Conservation (phyloP, 2,797 vertebrate species). For the Gephyroberyx darwinii region DNA sequence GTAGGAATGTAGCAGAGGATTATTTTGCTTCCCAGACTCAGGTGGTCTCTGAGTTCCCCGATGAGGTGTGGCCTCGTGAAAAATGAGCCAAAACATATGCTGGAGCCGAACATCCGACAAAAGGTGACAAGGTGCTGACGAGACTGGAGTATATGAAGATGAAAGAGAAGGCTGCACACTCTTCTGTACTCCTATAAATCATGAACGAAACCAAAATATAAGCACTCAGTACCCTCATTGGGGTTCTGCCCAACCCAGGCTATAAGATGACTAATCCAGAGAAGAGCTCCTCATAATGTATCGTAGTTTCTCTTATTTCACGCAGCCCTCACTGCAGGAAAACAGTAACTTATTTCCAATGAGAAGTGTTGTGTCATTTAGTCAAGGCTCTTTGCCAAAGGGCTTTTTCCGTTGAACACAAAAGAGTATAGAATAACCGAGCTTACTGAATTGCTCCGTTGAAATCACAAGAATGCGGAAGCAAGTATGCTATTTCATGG, state of each 20-base stretch:
- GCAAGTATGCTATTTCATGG: conserved; percentile 32
- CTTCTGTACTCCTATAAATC: background rate
- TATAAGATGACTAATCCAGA: background rate
- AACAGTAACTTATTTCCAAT: conserved; percentile 6
- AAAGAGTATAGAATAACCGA: conserved; percentile 19
- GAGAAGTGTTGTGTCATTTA: conserved; percentile 8
- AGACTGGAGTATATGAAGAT: background rate
- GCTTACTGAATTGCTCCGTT: conserved; percentile 19
- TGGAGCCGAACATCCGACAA: background rate
- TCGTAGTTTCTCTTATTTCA: conserved; percentile 5
- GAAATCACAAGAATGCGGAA: conserved; percentile 22
- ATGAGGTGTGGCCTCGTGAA: conserved; percentile 6
- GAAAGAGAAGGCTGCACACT: background rate
- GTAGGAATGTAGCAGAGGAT: conserved; percentile 19
- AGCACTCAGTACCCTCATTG: background rate
- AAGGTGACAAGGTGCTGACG: conserved; percentile 1
- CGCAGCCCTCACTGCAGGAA: background rate
- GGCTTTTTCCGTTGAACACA: conserved; percentile 20
- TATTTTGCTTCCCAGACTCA: conserved; percentile 21
- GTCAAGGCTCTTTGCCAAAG: conserved; percentile 13
- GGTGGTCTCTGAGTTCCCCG: conserved; percentile 19
- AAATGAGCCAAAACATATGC: conserved; percentile 8
- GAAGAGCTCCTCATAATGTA: background rate
- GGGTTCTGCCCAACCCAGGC: background rate
- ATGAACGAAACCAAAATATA: background rate